Percentiles rank a stretch among this genome's conserved stretches.
phyloP scores from a whole-genome alignment of 2,113 vertebrate species.

The Saimiri boliviensis region DNA sequence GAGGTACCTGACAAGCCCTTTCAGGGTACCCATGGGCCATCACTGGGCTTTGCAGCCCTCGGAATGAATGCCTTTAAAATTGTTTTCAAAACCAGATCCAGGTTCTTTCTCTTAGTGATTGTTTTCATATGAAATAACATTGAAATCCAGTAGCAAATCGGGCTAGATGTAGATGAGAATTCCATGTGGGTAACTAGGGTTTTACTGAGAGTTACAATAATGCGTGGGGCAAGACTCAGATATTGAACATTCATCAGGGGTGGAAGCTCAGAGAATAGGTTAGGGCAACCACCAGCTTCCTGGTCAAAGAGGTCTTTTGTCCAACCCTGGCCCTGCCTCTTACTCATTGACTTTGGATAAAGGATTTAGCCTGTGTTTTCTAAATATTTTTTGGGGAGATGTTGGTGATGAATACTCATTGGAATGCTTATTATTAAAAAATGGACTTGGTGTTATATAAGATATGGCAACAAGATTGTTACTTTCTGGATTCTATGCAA shows the following conservation, averaged over 20 bases:
- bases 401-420: background rate
- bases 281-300: accelerated
- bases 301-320: background rate
- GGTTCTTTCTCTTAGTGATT: background rate
- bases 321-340: no score
- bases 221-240: background rate
- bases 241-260: accelerated
- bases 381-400: background rate
- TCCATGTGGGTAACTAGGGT: background rate
- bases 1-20: background rate
- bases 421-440: background rate
- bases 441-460: background rate
- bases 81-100: slow-evolving; percentile 28
- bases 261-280: background rate
- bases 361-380: background rate
- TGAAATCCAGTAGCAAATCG: slow-evolving; percentile 18
- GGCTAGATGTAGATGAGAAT: background rate
- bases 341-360: background rate
- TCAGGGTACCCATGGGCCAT: background rate
- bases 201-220: no score
- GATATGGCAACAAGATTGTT: background rate
- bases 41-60: background rate
- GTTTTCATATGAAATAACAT: slow-evolving; percentile 50
- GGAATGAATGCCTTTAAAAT: slow-evolving; percentile 45
- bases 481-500: background rate